These are phyloP conservation scores for Zonitis immaculata DNA, from an alignment of 2,888 invertebrate genomes.

Conservation along the genomic window DNA sequence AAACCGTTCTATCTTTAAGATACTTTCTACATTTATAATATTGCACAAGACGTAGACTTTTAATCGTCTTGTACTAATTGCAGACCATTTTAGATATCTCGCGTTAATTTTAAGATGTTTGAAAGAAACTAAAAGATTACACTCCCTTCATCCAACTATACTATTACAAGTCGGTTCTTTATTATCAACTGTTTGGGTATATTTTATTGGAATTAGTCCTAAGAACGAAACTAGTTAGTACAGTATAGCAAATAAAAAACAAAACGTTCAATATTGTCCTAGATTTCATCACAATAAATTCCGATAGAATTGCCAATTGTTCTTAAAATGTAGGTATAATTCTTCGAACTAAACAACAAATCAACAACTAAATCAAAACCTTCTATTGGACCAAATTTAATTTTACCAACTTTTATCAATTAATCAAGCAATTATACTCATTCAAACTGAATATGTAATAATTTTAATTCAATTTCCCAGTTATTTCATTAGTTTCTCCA, in stretches of 20 bases:
- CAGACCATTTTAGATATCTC: not conserved
- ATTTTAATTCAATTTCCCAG: too few species aligned
- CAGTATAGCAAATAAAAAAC: conserved; percentile 1
- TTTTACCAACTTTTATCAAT: too few species aligned
- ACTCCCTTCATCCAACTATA: not conserved
- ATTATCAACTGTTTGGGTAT: conserved; percentile 1
- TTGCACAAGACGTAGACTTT: conserved; percentile 23
- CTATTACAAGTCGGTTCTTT: not conserved
- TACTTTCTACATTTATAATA: conserved; percentile 30
- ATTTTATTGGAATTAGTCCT: conserved; percentile 11
- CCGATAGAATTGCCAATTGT: conserved; percentile 43
- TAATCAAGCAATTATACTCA: too few species aligned
- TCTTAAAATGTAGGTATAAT: conserved; percentile 35
- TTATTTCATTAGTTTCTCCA: too few species aligned
- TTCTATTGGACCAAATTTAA: too few species aligned
- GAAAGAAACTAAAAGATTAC: not conserved
- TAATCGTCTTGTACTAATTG: conserved; percentile 1
- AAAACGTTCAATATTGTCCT: conserved; percentile 46
- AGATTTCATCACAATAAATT: conserved; percentile 48
- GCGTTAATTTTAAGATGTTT: not conserved
- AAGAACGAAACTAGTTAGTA: conserved; percentile 24
- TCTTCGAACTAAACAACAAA: conserved; percentile 24
- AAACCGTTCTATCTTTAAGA: conserved; percentile 33
- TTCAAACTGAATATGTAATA: too few species aligned
- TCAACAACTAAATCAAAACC: not conserved